Evolutionary conservation across 2,113 vertebrate genomes (phyloP), one percentile per base, ranked within the genome.

Genomic region (Oplegnathus fasciatus): DNA sequence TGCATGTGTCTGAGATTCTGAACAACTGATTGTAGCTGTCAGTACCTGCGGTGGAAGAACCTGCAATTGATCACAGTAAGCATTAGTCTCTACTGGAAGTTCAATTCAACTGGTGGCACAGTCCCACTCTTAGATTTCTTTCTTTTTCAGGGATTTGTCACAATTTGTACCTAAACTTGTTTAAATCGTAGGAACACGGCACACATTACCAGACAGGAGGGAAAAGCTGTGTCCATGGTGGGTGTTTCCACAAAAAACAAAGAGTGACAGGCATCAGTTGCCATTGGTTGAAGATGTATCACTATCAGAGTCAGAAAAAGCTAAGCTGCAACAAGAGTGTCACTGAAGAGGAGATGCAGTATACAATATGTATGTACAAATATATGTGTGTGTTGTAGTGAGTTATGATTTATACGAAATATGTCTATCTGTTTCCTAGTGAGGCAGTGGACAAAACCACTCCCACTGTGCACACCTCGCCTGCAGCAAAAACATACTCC

Each of bases 361-460:
- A 48, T 13, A 8, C 37, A 8, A 8, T 40, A 5, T 54, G 0
- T 81, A 2, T 32, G 7, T 26, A 20, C 13, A 24, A 6, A 37
- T 60, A 2, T 30, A 46, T 62, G 32, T 60, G 32, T 60, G 8
- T 60, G 28, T 78, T 28, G 15, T 48, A 24, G 8, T 83, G 65
- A 73, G 18, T 75, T 70, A 5, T 52, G 65, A 61, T 75, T 78
- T 40, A 50, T 88, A 15, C 20, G 0, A 80, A 72, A n/a, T 61
- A 4, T 87, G 22, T 75, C 2, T 85, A 22, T 91, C 26, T 88
- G 50, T 22, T 0, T 87, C 89, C 72, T 87, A 97, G 97, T 67
- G 95, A 95, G 76, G 72, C 86, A 10, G 77, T 83, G 86, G 97
- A 97, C 60, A 80, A 94, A 71, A 6, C 92, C 78, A 85, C 93